Percentiles rank a stretch among this genome's conserved stretches.
Conservation (phyloP, 2,113 vertebrate genomes). For the Chitala chitala region DNA sequence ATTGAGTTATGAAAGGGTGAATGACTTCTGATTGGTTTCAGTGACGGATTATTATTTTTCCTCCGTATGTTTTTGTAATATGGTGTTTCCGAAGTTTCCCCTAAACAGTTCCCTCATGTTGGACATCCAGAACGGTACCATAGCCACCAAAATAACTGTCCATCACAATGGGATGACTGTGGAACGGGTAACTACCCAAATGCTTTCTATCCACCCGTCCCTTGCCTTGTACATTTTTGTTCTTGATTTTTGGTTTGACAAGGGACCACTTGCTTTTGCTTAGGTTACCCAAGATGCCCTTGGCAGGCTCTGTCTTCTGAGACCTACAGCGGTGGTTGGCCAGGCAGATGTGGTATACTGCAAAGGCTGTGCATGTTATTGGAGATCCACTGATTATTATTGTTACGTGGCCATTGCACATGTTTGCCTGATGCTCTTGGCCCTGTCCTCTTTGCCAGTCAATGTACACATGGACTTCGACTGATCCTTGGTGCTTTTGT, state of each 20-base stretch:
- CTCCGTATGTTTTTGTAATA: no score
- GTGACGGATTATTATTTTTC: no score
- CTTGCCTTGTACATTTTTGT: slow-evolving; percentile 19
- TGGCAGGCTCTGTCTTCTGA: slow-evolving; percentile 66
- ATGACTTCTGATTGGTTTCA: no score
- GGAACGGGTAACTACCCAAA: slow-evolving; percentile 49
- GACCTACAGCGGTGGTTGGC: slow-evolving; percentile 63
- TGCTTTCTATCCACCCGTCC: slow-evolving; percentile 50
- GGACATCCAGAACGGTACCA: slow-evolving; percentile 49
- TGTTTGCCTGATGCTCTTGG: background rate
- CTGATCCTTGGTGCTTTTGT: background rate
- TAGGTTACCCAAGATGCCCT: slow-evolving; percentile 67
- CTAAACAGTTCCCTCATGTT: slow-evolving; percentile 44
- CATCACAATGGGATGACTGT: slow-evolving; percentile 52
- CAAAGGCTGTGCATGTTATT: slow-evolving; percentile 57
- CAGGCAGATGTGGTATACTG: slow-evolving; percentile 63
- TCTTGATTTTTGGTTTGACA: slow-evolving; percentile 20
- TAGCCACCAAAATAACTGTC: slow-evolving; percentile 43
- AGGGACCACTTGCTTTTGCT: slow-evolving; percentile 59
- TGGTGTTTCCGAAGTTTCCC: slow-evolving; percentile 40
- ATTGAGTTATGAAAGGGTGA: no score
- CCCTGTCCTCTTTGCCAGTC: background rate
- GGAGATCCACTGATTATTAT: background rate
- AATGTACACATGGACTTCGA: background rate
- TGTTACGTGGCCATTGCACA: background rate